These are phyloP conservation scores for Torymus aiolomorphi DNA, from an alignment of 2,888 invertebrate species.

Conservation along the genomic window DNA sequence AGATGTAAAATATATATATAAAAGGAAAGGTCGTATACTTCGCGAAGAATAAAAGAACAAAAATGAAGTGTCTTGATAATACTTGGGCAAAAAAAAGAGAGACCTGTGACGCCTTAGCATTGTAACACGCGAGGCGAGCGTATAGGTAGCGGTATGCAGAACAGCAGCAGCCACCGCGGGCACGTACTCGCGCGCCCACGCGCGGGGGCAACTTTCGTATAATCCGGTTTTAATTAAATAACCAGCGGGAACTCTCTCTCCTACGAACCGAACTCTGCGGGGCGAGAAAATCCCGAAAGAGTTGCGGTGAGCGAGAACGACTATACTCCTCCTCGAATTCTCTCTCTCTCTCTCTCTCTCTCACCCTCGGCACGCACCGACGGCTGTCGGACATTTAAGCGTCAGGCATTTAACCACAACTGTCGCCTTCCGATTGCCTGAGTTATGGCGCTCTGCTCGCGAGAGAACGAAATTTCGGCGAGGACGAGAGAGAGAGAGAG, in stretches of 20 bases:
- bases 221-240: conserved; percentile 75
- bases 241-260: conserved; percentile 57
- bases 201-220: conserved; percentile 59
- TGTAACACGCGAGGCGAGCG: too few relatives aligned
- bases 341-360: not conserved
- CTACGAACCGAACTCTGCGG: conserved; percentile 19
- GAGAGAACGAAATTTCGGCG: not conserved
- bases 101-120: too few relatives aligned
- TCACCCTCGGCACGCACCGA: conserved; percentile 38
- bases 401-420: conserved; percentile 74
- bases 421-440: conserved; percentile 72
- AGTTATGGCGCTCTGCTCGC: conserved; percentile 62
- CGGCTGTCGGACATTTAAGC: conserved; percentile 61
- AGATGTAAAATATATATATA: too few relatives aligned
- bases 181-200: conserved; percentile 30
- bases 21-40: too few relatives aligned
- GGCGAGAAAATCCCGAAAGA: conserved; percentile 52
- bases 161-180: conserved; percentile 5
- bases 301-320: conserved; percentile 31
- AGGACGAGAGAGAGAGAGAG: not conserved
- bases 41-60: too few relatives aligned
- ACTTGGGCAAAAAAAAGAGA: too few relatives aligned
- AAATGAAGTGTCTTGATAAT: too few relatives aligned
- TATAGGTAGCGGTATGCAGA: not conserved
- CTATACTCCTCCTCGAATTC: not conserved